Evolutionary conservation across 2,113 vertebrate species (phyloP), one percentile per base, ranked within the genome.

Genomic region (cattle (Bos taurus)): DNA sequence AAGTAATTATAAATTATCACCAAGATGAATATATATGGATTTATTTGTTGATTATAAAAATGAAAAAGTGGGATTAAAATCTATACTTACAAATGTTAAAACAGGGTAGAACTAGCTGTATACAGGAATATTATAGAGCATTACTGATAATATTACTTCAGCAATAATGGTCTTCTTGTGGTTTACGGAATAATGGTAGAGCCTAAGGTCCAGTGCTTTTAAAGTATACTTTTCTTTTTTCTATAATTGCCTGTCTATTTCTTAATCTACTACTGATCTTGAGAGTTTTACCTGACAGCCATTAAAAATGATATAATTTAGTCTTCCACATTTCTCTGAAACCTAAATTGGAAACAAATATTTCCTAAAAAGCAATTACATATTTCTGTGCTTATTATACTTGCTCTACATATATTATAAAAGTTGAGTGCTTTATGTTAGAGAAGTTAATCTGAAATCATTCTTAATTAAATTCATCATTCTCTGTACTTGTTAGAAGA

Each of bases 321-420:
- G 87, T 89, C 56, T 7, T 93, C 26, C 59, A 62, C 12, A 57
- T 94, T 96, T 77, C 33, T 88, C n/a, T 91, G 62, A 67, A 96
- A 71, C 36, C 60, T 91, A 90, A 95, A 88, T 46, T 89, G 93
- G 94, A 97, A 97, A 95, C 89, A 97, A 97, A 89, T 94, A 91
- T 98, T 96, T 97, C 95, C 83, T 78, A 89, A 91, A 90, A 97
- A 94, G 86, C 86, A 95, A 96, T 97, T 94, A 84, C 60, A 16
- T 94, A 92, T 94, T 91, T 94, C 60, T 1, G 0, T 82, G 96
- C 81, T 97, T 91, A 82, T 92, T 92, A 36, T 36, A 82, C 23
- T 71, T 5, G 6, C 26, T 62, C 60, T 28, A 19, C 16, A 59
- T 74, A 43, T 48, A 87, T 95, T 93, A 92, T 89, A 94, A 91